A percentile compares a stretch with the other conserved stretches of the same genome.
These are phyloP conservation scores for Clanis bilineata DNA, from an alignment of 2,888 invertebrate genomes.

Conservation along the genomic window DNA sequence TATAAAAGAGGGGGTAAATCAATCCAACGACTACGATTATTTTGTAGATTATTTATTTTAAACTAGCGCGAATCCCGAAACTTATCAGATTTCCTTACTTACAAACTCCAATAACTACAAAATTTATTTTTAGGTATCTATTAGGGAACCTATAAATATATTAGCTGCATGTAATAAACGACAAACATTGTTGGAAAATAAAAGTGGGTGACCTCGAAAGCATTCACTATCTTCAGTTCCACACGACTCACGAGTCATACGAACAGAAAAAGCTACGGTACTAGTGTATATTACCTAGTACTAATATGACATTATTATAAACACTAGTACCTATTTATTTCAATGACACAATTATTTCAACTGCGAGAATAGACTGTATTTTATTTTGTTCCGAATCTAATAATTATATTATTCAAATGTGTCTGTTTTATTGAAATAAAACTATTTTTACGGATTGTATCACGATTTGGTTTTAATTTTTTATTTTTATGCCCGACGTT, in stretches of 20 bases:
- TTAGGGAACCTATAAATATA: conserved; percentile 5
- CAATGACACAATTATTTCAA: background rate
- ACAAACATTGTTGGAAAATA: conserved; percentile 33
- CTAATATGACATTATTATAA: background rate
- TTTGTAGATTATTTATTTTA: background rate
- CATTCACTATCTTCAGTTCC: conserved; percentile 35
- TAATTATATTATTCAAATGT: background rate
- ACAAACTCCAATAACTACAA: background rate
- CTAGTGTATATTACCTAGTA: too few species aligned
- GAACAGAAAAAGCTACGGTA: conserved; percentile 3
- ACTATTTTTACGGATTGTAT: background rate
- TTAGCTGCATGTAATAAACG: conserved; percentile 23
- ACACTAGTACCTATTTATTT: background rate
- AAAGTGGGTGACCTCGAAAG: conserved; percentile 44
- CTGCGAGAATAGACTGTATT: background rate
- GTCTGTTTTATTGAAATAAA: background rate
- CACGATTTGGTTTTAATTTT: too few species aligned
- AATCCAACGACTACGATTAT: background rate
- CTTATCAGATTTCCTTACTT: background rate
- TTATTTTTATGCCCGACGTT: too few species aligned
- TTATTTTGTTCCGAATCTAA: background rate
- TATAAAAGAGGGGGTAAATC: too few species aligned
- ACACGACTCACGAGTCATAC: conserved; percentile 20
- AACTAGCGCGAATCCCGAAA: conserved; percentile 8
- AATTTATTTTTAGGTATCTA: background rate